These are phyloP conservation scores for Myiotriccus ornatus DNA, from an alignment of 2,797 vertebrate genomes.

Conservation along the genomic window DNA sequence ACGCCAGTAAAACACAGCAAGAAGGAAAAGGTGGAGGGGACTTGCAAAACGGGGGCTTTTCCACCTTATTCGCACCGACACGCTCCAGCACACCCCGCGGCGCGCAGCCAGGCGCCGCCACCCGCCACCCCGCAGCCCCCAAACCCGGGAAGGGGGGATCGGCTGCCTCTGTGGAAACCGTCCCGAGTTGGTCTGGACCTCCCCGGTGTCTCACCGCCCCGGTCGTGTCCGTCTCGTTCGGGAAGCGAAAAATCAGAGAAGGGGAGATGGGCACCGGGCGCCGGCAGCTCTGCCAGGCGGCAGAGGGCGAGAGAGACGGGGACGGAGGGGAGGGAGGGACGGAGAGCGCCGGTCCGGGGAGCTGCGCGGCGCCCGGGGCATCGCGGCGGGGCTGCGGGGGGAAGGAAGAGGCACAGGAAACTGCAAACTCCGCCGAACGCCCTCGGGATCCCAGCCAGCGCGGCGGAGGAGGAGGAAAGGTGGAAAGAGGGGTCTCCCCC, in stretches of 20 bases:
- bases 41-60: not conserved
- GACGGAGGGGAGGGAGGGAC: not conserved
- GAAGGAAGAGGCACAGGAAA: not conserved
- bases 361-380: not conserved
- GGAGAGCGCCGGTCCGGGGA: not conserved
- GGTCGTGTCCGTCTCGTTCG: not conserved
- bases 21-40: not conserved
- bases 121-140: not conserved
- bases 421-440: not conserved
- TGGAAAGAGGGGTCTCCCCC: not conserved
- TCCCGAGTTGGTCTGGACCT: not conserved
- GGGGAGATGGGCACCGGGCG: not conserved
- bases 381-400: not conserved
- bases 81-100: not conserved
- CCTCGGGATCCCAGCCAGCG: not conserved
- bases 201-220: not conserved
- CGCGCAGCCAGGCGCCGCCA: not conserved
- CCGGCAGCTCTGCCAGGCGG: not conserved
- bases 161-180: not conserved
- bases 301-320: conserved; percentile 25
- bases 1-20: not conserved
- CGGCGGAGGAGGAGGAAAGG: not conserved
- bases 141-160: not conserved
- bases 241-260: not conserved
- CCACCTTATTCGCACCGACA: not conserved